A percentile compares a stretch with the other conserved stretches of the same genome.
Conservation (phyloP, 2,797 vertebrate species). For the Tenualosa thibaudeaui region DNA sequence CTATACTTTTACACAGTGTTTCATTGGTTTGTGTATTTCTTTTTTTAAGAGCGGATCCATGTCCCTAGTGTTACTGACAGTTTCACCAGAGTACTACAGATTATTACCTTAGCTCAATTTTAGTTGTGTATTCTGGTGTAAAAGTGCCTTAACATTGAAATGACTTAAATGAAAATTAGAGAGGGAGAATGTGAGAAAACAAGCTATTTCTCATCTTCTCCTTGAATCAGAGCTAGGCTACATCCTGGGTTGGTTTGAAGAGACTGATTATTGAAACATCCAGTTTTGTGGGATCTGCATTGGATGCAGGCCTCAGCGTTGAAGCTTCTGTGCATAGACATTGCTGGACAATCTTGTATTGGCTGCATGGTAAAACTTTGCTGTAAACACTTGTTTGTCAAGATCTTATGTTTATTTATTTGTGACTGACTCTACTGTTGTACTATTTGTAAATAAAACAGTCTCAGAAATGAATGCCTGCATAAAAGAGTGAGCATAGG, state of each 20-base stretch:
- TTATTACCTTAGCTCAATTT: conserved; percentile 27
- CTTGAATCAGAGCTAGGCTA: not conserved
- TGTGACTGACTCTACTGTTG: conserved; percentile 63
- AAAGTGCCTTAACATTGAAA: conserved; percentile 68
- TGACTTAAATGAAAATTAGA: conserved; percentile 19
- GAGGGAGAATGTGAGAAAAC: not conserved
- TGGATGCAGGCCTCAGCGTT: conserved; percentile 56
- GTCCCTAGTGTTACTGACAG: not conserved
- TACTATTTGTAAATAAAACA: conserved; percentile 67
- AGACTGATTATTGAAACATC: not conserved
- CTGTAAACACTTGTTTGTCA: conserved; percentile 52
- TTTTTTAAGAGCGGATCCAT: not conserved
- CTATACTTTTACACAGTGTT: not conserved
- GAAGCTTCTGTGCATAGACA: conserved; percentile 56
- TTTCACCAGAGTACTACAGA: conserved; percentile 2
- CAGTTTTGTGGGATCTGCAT: conserved; percentile 11
- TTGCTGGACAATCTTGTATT: conserved; percentile 77
- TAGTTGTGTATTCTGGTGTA: conserved; percentile 46
- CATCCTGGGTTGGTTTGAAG: not conserved
- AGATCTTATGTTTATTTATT: conserved; percentile 64
- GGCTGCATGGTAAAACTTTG: conserved; percentile 65
- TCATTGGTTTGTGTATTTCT: not conserved
- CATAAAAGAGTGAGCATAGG: not conserved
- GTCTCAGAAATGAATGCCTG: conserved; percentile 38
- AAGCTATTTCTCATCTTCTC: not conserved